Evolutionary conservation across 2,888 invertebrate genomes (phyloP).

Genomic region (Callosobruchus maculatus): DNA sequence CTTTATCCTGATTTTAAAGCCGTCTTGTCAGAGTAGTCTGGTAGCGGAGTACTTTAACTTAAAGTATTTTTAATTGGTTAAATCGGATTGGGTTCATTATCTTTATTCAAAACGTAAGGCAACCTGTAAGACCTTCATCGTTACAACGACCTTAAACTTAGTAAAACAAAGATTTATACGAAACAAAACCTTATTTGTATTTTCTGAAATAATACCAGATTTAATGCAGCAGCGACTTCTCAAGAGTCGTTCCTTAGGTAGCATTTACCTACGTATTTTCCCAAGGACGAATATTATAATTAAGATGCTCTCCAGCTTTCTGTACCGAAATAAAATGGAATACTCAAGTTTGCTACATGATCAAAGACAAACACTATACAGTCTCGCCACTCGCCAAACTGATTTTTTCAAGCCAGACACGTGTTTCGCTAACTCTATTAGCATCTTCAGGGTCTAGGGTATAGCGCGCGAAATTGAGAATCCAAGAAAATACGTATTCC

Average conservation of each 20-base stretch:
- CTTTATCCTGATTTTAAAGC: not conserved
- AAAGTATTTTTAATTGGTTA: slow-evolving; percentile 51
- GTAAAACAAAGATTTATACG: slow-evolving; percentile 38
- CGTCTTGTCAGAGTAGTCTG: not conserved
- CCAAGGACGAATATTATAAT: not conserved
- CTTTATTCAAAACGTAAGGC: slow-evolving; percentile 40
- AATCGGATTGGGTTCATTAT: slow-evolving; percentile 53
- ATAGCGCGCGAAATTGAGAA: too few relatives aligned
- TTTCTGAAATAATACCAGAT: slow-evolving; percentile 29
- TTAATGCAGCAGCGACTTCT: slow-evolving; percentile 42
- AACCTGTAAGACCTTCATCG: slow-evolving; percentile 33
- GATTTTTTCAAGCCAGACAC: too few relatives aligned
- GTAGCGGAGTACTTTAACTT: slow-evolving; percentile 34
- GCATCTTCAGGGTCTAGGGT: too few relatives aligned
- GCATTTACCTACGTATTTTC: not conserved
- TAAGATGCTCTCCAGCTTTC: not conserved
- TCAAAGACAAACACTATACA: not conserved
- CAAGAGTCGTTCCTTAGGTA: slow-evolving; percentile 13
- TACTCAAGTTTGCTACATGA: not conserved
- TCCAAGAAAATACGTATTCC: too few relatives aligned
- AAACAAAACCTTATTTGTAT: slow-evolving; percentile 25
- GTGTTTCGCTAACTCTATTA: too few relatives aligned
- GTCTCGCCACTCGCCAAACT: too few relatives aligned
- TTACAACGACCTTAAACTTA: slow-evolving; percentile 19
- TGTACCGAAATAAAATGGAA: not conserved